These are phyloP conservation scores for Acanthosepion pharaonis DNA, from an alignment of 2,888 invertebrate species.

Conservation along the genomic window DNA sequence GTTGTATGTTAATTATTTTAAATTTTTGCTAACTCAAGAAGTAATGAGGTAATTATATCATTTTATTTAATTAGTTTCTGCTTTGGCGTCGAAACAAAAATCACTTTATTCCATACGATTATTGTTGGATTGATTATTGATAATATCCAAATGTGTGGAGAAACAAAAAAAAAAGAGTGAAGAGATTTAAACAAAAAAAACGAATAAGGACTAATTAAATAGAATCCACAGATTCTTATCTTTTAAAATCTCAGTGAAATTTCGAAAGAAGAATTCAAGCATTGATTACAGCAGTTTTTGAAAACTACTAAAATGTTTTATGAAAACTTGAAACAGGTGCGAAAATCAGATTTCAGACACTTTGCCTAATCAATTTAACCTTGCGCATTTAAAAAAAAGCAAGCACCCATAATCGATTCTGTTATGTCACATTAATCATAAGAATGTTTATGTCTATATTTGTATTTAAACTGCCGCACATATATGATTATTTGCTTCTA, in stretches of 20 bases:
- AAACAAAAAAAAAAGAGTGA: neutral
- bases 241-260: neutral
- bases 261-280: neutral
- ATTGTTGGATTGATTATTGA: neutral
- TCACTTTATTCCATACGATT: neutral
- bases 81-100: neutral
- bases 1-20: too few species aligned
- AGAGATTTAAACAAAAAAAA: neutral
- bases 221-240: neutral
- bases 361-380: neutral
- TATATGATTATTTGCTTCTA: too few species aligned
- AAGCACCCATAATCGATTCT: neutral
- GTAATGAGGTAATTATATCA: neutral
- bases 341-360: neutral
- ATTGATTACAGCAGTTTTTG: neutral
- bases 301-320: neutral
- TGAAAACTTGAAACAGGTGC: neutral
- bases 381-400: neutral
- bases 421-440: neutral
- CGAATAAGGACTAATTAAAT: neutral
- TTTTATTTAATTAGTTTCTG: neutral
- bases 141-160: neutral
- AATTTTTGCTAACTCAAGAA: neutral
- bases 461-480: too few species aligned
- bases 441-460: too few species aligned